Percentiles rank a stretch among this genome's conserved stretches.
These are phyloP conservation scores for Stegostoma tigrinum DNA, from an alignment of 2,113 vertebrate genomes.

Conservation along the genomic window DNA sequence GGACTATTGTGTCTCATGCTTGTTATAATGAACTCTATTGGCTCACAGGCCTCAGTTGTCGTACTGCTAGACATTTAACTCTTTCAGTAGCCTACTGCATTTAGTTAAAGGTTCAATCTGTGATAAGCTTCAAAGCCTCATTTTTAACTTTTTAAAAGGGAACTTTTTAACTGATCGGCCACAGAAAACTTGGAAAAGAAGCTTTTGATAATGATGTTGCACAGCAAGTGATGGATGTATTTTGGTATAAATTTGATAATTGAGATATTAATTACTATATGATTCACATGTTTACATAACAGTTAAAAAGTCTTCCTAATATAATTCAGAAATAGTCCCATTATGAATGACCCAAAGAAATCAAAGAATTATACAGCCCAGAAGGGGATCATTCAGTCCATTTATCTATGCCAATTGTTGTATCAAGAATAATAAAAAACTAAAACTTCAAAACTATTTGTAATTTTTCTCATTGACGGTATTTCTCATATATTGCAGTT, in stretches of 20 bases:
- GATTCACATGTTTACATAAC: not conserved
- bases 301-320: not conserved
- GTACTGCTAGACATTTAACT: not conserved
- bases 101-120: not conserved
- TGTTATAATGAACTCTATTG: conserved; percentile 27
- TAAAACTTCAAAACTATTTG: not conserved
- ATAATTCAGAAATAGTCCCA: not conserved
- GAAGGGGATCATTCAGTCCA: not conserved
- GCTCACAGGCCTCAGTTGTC: not conserved
- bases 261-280: not conserved
- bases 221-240: not conserved
- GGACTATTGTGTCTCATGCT: conserved; percentile 7
- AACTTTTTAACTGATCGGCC: no score
- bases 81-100: not conserved
- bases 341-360: not conserved
- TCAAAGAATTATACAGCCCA: not conserved
- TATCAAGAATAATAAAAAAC: not conserved
- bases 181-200: not conserved
- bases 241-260: not conserved
- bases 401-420: not conserved
- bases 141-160: not conserved
- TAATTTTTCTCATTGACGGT: not conserved
- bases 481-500: not conserved
- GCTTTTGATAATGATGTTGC: not conserved
- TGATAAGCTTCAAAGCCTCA: not conserved